Conservation (phyloP, 2,888 invertebrate genomes). For the Bellardia pandia region DNA sequence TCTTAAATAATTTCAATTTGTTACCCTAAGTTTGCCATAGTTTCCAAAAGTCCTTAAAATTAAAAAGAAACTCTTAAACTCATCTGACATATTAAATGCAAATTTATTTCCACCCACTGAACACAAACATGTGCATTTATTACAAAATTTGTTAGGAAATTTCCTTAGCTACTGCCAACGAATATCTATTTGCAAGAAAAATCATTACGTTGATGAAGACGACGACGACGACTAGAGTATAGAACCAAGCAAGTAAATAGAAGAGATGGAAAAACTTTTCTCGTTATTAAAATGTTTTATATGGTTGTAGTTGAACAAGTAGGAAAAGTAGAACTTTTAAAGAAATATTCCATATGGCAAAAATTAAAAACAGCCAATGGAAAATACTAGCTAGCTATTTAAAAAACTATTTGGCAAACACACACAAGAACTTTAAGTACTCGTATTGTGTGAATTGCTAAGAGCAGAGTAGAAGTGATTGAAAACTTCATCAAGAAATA, state of each 20-base stretch:
- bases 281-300: conserved; percentile 71
- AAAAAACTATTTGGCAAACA: conserved; percentile 34
- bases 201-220: conserved; percentile 17
- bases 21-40: too few species aligned
- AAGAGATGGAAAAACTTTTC: conserved; percentile 60
- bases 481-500: conserved; percentile 21
- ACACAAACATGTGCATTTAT: conserved; percentile 54
- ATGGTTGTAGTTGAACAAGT: conserved; percentile 46
- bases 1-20: too few species aligned
- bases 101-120: conserved; percentile 68
- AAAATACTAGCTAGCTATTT: conserved; percentile 16
- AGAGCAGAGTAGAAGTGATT: not conserved
- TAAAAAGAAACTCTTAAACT: conserved; percentile 18
- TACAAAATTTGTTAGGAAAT: not conserved
- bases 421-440: not conserved
- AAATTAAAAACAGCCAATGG: conserved; percentile 19
- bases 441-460: not conserved
- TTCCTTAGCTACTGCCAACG: conserved; percentile 1
- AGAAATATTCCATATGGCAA: conserved; percentile 28
- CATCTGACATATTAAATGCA: conserved; percentile 63
- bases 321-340: conserved; percentile 18
- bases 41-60: conserved; percentile 10
- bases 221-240: conserved; percentile 4
- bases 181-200: conserved; percentile 1
- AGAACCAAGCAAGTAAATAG: conserved; percentile 34